Base-by-base conservation (phyloP, 2,113 vertebrate species). In the Tursiops truncatus region DNA sequence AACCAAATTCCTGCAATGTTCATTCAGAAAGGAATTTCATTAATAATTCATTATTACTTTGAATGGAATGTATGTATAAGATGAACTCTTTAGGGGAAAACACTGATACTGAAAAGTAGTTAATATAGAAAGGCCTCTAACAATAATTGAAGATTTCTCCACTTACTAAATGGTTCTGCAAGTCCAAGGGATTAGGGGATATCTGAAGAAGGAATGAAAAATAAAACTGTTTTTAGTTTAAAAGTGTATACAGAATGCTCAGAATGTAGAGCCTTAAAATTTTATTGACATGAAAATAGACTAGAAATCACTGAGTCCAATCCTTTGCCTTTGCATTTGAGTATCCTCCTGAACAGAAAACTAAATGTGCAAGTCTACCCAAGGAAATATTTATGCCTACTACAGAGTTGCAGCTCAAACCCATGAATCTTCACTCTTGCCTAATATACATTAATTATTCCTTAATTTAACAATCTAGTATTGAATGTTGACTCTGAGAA, bases 1-100 rank as follows among this genome's bases (percentile, higher is more conserved):
- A 65, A 70, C 20, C 77, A 96, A 70, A 88, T 96, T 87, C 68
- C 93, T 86, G 53, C 91, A 97, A 44, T 86, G 74, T 87, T 21
- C 50, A 87, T 91, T 97, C 94, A 60, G 89, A 96, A 97, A 97
- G 74, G 44, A 95, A 21, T 86, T 89, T 88, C 58, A 56, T 71
- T 97, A 97, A 95, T 92, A 67, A 96, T 92, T 97, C 92, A 95
- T 62, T 91, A 91, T 88, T 98, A 88, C 81, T 53, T 56, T 70
- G 62, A 85, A 80, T 95, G 74, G 77, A 88, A 50, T 92, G 87
- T 60, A 26, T 33, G 15, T n/a, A 53, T n/a, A 93, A 88, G 80
- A 73, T 79, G 63, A 95, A 89, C 25, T n/a, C 36, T 95, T 88
- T 41, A 80, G 85, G 84, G 15, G 38, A 63, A 96, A 97, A 97